Evolutionary conservation across 2,113 vertebrate genomes (phyloP), one percentile per base, ranked within the genome.

Genomic region (Poecile atricapillus): DNA sequence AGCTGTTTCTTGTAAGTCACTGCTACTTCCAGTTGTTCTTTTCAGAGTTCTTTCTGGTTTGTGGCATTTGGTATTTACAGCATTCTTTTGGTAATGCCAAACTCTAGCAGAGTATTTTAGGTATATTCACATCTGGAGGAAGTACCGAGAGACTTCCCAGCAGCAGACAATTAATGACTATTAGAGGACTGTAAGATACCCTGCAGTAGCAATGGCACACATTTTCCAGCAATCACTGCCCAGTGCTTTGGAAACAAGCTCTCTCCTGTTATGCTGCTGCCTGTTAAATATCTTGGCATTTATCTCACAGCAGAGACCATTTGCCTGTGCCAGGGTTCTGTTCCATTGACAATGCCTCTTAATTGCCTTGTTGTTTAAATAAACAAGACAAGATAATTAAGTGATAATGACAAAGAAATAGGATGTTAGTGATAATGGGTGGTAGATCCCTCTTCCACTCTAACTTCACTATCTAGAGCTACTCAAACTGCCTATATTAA

Each of bases 321-420:
- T 76, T 0, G 60, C 74, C 64, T 88, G 71, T 95, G 95, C 96
- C 93, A 97, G 89, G 75, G 75, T 92, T 97, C 90, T 97, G 90
- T 97, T 97, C 93, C 93, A 96, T 93, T 96, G 95, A 96, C 96
- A 96, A 69, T 95, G 95, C 84, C 83, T 95, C 81, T 95, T 97
- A 97, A 97, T 96, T 97, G 93, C 93, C 94, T 83, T 96, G 95
- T 96, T 96, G 92, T 90, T 97, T 96, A 97, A 97, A 95, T 93
- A 96, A 97, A 92, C 93, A 96, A 90, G 91, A 96, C 95, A 92
- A 97, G 93, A 96, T 96, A 97, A 97, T 97, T 97, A 97, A 97
- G 94, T 23, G 88, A 96, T 96, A 97, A 96, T 94, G 94, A 93
- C 90, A 95, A 83, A 93, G 91, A 92, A 95, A 91, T 74, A 90